Evolutionary conservation across 2,113 vertebrate genomes (phyloP), one percentile per base, ranked within the genome.

Genomic region (Turdus rufiventris): DNA sequence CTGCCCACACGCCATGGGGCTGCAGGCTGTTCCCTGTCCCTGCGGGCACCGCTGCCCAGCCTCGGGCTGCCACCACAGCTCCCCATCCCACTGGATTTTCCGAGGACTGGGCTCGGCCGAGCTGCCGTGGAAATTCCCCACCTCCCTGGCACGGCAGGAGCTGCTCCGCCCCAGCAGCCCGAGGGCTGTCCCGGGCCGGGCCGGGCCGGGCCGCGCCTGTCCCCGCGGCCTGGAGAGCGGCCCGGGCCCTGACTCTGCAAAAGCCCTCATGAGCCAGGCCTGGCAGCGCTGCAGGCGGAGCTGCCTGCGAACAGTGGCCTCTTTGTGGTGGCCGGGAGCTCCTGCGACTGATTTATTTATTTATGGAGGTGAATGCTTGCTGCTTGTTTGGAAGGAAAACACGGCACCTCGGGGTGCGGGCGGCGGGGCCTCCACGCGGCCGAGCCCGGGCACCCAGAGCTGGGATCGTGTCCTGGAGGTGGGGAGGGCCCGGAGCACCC

Each of bases 91-190:
- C 11, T 9, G 70, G 34, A 25, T 43, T 78, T 68, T 23, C 80
- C 38, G 2, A 38, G 53, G 16, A n/a, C 56, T 2, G 0, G 42
- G n/a, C 28, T 72, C 0, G 1, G 73, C 70, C 57, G 18, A 1
- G 78, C 58, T 9, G 53, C 48, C 2, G 3, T 81, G 85, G 93
- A 94, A 89, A 89, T 80, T 95, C 91, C 93, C 85, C 91, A 76
- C 6, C 18, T 76, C 45, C 25, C 24, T 85, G n/a, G 5, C 16
- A 0, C 6, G 3, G 16, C 40, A 8, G 65, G 61, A n/a, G 26
- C 67, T 16, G 80, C 43, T 58, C 56, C 5, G 0, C 51, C 47
- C 13, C 18, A 0, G 56, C 29, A 24, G 31, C 21, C 29, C 3
- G 0, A 31, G 71, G 81, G 81, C 53, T 78, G 73, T 51, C 65